These are phyloP conservation scores for Elachura formosa DNA, from an alignment of 2,113 vertebrate genomes.

Conservation along the genomic window DNA sequence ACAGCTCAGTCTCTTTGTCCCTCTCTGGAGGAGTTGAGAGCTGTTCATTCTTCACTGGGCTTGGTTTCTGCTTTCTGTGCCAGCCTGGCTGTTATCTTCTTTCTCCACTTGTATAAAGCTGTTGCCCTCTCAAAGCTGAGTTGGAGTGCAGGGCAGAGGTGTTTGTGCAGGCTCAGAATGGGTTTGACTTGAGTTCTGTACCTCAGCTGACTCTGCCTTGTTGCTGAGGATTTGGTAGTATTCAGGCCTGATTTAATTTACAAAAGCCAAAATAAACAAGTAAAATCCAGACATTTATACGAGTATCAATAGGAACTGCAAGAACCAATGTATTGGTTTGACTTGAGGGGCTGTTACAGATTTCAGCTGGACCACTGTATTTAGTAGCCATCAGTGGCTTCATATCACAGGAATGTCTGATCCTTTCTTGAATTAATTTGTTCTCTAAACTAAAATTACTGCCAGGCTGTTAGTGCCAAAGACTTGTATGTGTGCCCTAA, in stretches of 20 bases:
- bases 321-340: not conserved
- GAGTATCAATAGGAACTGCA: fast-evolving
- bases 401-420: not conserved
- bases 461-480: not conserved
- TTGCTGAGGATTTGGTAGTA: not conserved
- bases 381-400: not conserved
- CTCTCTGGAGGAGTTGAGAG: not conserved
- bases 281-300: not conserved
- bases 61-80: not conserved
- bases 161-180: not conserved
- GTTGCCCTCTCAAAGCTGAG: not conserved
- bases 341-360: not conserved
- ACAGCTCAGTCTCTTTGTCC: not conserved
- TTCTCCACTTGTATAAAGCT: fast-evolving
- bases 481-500: not conserved
- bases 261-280: not conserved
- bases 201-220: not conserved
- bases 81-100: not conserved
- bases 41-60: not conserved
- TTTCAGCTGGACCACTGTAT: not conserved
- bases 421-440: not conserved
- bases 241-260: not conserved
- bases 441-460: not conserved
- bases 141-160: fast-evolving
- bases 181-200: not conserved